Conservation (phyloP, 2,888 invertebrate genomes). For the Ligdia adustata region DNA sequence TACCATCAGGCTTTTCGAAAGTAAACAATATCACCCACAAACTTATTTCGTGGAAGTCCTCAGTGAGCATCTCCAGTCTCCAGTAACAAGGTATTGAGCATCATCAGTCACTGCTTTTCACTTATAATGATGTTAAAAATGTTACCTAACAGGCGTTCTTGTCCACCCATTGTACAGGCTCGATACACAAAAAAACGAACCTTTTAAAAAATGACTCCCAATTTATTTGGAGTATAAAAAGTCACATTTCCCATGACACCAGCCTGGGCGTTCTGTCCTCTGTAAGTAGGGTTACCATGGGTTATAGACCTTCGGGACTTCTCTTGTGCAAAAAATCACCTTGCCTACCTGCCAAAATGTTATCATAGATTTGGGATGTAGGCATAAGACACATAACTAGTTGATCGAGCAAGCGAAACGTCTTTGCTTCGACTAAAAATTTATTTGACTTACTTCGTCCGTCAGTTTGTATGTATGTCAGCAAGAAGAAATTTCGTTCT, state of each 20-base stretch:
- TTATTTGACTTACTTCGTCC: too few relatives aligned
- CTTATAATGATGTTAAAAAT: slow-evolving; percentile 83
- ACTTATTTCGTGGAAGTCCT: slow-evolving; percentile 47
- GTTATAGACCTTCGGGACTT: not conserved
- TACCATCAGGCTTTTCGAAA: slow-evolving; percentile 12
- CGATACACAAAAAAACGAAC: slow-evolving; percentile 67
- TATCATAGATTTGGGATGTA: too few relatives aligned
- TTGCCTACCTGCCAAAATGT: too few relatives aligned
- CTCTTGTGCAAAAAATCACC: too few relatives aligned
- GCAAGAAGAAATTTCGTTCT: too few relatives aligned
- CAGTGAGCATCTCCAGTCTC: slow-evolving; percentile 40
- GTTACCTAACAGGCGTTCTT: slow-evolving; percentile 78
- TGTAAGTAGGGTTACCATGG: slow-evolving; percentile 20
- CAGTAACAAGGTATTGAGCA: slow-evolving; percentile 46
- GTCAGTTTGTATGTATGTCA: too few relatives aligned
- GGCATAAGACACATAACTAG: too few relatives aligned
- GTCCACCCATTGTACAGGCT: slow-evolving; percentile 80
- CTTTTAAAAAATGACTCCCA: slow-evolving; percentile 79
- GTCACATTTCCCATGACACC: slow-evolving; percentile 78
- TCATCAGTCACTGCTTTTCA: slow-evolving; percentile 78
- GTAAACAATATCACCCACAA: slow-evolving; percentile 23
- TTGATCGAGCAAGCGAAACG: too few relatives aligned
- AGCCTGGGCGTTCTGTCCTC: slow-evolving; percentile 61
- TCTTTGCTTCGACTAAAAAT: too few relatives aligned
- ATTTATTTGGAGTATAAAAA: slow-evolving; percentile 81